phyloP scores from a whole-genome alignment of 2,888 invertebrate genomes.

The Alloplasta piceator region DNA sequence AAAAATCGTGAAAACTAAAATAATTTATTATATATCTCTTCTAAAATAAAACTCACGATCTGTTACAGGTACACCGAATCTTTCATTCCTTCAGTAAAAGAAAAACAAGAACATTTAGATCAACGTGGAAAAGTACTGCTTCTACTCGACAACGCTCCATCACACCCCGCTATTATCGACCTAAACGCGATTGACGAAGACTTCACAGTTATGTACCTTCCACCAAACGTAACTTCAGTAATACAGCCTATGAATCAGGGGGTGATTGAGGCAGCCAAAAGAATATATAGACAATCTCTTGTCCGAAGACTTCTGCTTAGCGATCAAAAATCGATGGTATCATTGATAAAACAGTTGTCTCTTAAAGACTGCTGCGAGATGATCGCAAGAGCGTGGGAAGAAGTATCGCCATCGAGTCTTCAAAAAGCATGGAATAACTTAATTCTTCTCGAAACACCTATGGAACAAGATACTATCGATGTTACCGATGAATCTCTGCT shows the following conservation, averaged over 20 bases:
- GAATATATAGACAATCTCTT: constrained; percentile 30
- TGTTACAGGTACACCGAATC: background rate
- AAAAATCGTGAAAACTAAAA: no score
- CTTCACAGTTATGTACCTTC: constrained; percentile 38
- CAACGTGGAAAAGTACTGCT: constrained; percentile 37
- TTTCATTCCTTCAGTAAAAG: background rate
- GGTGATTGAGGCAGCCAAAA: constrained; percentile 44
- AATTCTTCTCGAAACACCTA: no score
- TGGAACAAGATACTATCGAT: no score
- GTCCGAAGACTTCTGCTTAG: constrained; percentile 10
- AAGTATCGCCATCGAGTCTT: no score
- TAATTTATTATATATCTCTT: no score
- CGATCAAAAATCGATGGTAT: constrained; percentile 8
- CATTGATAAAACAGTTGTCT: constrained; percentile 18
- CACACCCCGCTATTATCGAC: constrained; percentile 43
- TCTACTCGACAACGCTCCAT: constrained; percentile 55
- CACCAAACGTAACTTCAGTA: constrained; percentile 43
- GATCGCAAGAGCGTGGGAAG: constrained; percentile 28
- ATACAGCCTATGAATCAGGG: constrained; percentile 57
- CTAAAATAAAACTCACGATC: no score
- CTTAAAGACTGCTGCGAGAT: constrained; percentile 28
- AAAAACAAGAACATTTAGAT: background rate
- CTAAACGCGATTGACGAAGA: constrained; percentile 27
- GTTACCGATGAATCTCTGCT: no score
- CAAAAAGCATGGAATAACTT: no score